phyloP scores from a whole-genome alignment of 2,113 vertebrate genomes.

The Scopus umbretta region DNA sequence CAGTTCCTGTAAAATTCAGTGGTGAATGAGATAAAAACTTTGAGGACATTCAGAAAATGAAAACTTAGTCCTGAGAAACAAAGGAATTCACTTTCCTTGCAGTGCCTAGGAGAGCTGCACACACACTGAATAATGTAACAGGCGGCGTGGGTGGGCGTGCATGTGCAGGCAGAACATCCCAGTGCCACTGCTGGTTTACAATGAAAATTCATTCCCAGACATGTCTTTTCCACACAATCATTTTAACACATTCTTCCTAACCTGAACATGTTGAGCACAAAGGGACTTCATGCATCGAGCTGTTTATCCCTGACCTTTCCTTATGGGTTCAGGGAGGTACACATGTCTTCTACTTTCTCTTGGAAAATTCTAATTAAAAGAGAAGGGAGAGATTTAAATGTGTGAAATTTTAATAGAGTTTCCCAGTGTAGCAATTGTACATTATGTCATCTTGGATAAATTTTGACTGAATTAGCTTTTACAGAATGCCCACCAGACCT shows the following conservation, averaged over 20 bases:
- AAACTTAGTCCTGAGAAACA: background rate
- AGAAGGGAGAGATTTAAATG: constrained; percentile 16
- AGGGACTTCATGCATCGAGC: background rate
- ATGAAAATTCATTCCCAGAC: constrained; percentile 47
- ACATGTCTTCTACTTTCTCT: background rate
- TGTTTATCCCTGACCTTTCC: constrained; percentile 20
- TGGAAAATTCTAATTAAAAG: constrained; percentile 45
- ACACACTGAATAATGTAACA: constrained; percentile 56
- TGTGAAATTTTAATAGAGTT: constrained; percentile 49
- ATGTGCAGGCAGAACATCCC: constrained; percentile 48
- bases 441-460: constrained; percentile 53
- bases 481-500: constrained; percentile 59
- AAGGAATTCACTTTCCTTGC: background rate
- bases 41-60: background rate
- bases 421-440: background rate
- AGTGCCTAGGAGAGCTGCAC: background rate
- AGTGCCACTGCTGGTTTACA: constrained; percentile 39
- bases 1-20: background rate
- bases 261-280: constrained; percentile 2
- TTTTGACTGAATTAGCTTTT: constrained; percentile 58
- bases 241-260: constrained; percentile 30
- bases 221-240: constrained; percentile 15
- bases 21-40: background rate
- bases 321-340: background rate
- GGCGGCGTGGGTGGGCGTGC: constrained; percentile 15